phyloP scores from a whole-genome alignment of 2,113 vertebrate genomes.

The Leucopsar rothschildi region DNA sequence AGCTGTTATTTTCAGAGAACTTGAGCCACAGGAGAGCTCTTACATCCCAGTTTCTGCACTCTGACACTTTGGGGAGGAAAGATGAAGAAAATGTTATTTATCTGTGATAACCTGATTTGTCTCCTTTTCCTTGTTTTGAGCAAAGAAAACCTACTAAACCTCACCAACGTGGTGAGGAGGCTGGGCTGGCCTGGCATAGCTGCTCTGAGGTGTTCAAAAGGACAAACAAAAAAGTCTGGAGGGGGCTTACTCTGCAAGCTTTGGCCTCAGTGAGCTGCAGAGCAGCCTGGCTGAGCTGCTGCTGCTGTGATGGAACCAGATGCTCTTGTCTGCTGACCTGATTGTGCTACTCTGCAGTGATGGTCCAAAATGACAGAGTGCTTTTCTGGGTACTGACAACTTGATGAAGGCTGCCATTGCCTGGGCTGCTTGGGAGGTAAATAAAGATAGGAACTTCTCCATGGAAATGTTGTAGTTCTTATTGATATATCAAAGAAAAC shows the following conservation, averaged over 20 bases:
- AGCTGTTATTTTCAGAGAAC: neutral
- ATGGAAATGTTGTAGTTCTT: neutral
- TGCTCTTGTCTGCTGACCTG: neutral
- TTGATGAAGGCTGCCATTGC: neutral
- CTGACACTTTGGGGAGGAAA: neutral
- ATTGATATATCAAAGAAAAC: neutral
- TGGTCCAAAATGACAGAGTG: neutral
- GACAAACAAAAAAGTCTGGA: neutral
- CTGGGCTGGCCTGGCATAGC: neutral
- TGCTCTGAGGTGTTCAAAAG: neutral
- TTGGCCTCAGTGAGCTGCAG: neutral
- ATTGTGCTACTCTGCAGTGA: neutral
- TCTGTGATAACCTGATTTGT: neutral
- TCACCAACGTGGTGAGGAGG: neutral
- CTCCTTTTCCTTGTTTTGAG: neutral
- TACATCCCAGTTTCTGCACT: neutral
- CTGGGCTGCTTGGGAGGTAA: neutral
- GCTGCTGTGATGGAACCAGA: fast-evolving
- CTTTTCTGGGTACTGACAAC: neutral
- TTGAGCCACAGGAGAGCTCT: neutral
- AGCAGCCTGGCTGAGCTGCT: neutral
- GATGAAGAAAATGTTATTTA: neutral
- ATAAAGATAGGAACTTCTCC: neutral
- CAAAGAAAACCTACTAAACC: neutral
- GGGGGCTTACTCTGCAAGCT: neutral